Conservation (phyloP, 2,113 vertebrate species). For the Myotis davidii region DNA sequence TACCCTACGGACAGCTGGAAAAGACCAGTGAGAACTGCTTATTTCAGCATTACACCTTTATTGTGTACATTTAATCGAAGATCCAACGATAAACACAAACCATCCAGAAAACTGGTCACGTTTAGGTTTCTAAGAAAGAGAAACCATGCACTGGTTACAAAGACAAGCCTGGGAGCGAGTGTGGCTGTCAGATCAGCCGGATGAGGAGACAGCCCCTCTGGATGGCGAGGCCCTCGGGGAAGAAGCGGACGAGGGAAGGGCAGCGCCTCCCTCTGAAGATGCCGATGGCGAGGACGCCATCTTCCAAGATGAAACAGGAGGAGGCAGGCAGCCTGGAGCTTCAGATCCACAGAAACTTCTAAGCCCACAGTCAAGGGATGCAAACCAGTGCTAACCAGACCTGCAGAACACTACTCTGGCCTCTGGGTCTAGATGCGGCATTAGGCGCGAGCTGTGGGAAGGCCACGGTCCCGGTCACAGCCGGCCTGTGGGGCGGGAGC, state of each 20-base stretch:
- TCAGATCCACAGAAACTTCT: background rate
- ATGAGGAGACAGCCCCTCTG: background rate
- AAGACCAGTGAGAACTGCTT: background rate
- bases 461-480: background rate
- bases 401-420: background rate
- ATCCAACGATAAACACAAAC: background rate
- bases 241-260: background rate
- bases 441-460: background rate
- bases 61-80: background rate
- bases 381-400: background rate
- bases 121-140: background rate
- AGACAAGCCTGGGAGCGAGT: background rate
- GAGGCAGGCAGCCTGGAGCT: background rate
- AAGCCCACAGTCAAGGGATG: background rate
- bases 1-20: background rate
- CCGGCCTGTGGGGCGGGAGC: slow-evolving; percentile 18
- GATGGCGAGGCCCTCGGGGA: background rate
- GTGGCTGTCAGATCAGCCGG: background rate
- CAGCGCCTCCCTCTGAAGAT: background rate
- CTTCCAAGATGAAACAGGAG: background rate
- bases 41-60: background rate
- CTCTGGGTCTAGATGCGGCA: background rate
- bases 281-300: background rate
- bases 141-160: background rate
- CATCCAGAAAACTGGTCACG: background rate